phyloP scores from a whole-genome alignment of 2,113 vertebrate species.

The Brienomyrus longianalis region DNA sequence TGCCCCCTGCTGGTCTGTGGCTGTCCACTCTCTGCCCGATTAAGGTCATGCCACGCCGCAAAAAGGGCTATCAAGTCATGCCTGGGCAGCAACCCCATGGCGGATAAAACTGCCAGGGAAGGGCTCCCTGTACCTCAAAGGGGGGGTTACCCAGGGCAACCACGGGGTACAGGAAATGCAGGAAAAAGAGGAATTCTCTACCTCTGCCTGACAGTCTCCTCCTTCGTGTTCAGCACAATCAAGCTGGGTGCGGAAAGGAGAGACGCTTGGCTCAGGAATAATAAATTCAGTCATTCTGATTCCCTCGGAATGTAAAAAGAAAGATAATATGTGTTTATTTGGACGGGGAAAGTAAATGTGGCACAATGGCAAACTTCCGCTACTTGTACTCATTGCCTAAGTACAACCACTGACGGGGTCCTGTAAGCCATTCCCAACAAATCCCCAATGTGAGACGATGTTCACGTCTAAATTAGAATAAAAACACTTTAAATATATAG shows the following conservation, averaged over 20 bases:
- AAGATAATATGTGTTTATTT: background rate
- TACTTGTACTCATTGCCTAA: background rate
- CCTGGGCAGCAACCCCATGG: background rate
- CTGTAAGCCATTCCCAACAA: background rate
- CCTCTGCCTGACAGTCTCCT: background rate
- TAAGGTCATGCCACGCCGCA: background rate
- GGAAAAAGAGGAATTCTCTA: background rate
- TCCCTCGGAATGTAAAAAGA: background rate
- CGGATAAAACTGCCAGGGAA: background rate
- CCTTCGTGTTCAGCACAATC: background rate
- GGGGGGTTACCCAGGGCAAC: background rate
- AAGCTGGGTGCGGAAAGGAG: background rate
- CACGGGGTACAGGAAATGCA: background rate
- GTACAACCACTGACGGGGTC: background rate
- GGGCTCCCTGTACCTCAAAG: background rate
- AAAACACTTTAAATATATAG: background rate
- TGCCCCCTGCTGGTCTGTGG: background rate
- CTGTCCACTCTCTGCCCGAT: background rate
- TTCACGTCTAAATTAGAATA: background rate
- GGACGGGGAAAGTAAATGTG: background rate
- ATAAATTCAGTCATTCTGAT: background rate
- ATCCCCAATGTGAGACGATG: background rate
- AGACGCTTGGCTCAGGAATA: background rate
- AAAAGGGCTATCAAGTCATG: background rate
- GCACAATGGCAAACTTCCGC: background rate